Evolutionary conservation across 2,113 vertebrate genomes (phyloP), one percentile per base, ranked within the genome.

Genomic region (Corythornis vintsioides): DNA sequence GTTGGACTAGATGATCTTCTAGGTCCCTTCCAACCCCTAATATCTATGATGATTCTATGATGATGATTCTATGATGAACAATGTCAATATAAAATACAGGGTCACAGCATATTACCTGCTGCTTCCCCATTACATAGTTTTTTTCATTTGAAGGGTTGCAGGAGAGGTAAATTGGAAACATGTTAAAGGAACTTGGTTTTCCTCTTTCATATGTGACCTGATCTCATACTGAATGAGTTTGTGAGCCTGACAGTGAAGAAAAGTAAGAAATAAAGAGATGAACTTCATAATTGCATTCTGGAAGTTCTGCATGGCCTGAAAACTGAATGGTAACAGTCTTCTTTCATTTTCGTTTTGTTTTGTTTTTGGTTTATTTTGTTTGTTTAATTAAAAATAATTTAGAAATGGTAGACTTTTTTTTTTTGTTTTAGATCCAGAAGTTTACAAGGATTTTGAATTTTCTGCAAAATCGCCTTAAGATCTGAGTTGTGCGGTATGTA

Each of bases 331-430:
- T 79, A 56, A 22, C 5, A 76, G 9, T 31, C 2, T 4, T n/a
- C 4, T 38, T 88, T 45, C 11, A 9, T 45, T 45, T 45, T 45
- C 20, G 4, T 48, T 17, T 17, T 22, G 47, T 47, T 47, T 10
- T 50, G 11, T 50, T 22, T 13, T 50, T 24, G 45, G 38, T 21
- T 47, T 47, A 47, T 45, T 48, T 48, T 48, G 11, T 48, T 33
- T n/a, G 45, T 31, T 35, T 53, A 3, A 50, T 85, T 63, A 9
- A 29, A 87, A 21, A 72, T 4, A 31, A 71, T 3, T 1, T 47
- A 17, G 7, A 66, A 28, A 3, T 28, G 21, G 5, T 4, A 42
- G 1, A 35, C 9, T 24, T 9, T 50, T 1, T 50, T 1, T 13
- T 73, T 45, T 7, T 33, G 33, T 33, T 33, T 33, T 33, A 71